These are phyloP conservation scores for Halyomorpha halys DNA, from an alignment of 1,140 invertebrate species.

Conservation along the genomic window DNA sequence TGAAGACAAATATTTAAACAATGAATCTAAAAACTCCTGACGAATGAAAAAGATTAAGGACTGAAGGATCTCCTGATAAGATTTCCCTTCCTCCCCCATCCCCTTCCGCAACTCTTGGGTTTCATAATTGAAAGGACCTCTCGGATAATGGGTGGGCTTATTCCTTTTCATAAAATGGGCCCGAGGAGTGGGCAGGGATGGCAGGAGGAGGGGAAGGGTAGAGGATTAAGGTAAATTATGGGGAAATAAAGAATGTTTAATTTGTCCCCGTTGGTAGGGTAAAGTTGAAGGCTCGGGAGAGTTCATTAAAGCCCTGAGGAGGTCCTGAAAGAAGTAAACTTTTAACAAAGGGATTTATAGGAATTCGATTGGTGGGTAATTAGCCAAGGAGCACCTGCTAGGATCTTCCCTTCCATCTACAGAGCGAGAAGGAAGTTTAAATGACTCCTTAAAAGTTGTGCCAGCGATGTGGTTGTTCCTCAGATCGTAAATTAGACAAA, in stretches of 20 bases:
- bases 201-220: not conserved
- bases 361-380: slow-evolving; percentile 18
- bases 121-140: slow-evolving; percentile 9
- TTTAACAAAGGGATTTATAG: slow-evolving; percentile 25
- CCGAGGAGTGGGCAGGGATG: not conserved
- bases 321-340: slow-evolving; percentile 29
- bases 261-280: slow-evolving; percentile 29
- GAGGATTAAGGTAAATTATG: slow-evolving; percentile 13
- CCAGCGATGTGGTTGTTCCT: not conserved
- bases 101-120: not conserved
- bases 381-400: slow-evolving; percentile 1
- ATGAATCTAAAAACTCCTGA: no score
- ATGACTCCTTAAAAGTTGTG: slow-evolving; percentile 12
- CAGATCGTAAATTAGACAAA: no score
- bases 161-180: not conserved
- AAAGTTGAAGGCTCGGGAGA: slow-evolving; percentile 38
- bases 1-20: no score
- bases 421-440: slow-evolving; percentile 1
- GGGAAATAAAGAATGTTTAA: slow-evolving; percentile 16
- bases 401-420: not conserved
- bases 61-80: no score
- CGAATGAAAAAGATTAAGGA: no score
- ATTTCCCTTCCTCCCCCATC: no score
- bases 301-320: slow-evolving; percentile 36
- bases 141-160: slow-evolving; percentile 2